phyloP scores from a whole-genome alignment of 30 jellyfish, hydroid and myxozoan species.

The Hydractinia echinata region DNA sequence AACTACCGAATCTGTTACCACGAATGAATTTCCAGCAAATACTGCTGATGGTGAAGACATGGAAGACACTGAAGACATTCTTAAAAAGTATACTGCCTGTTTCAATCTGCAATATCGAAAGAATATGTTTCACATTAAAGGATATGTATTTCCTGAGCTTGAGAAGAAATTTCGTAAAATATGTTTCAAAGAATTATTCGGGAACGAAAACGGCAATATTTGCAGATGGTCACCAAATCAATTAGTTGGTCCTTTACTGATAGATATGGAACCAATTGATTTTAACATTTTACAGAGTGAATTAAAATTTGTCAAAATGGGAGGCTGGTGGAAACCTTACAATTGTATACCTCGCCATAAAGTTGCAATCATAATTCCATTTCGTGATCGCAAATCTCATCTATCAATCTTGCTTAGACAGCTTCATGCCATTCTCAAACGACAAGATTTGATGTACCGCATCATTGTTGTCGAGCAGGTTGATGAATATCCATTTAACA shows the following conservation, averaged over 20 bases:
- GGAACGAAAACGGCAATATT: not conserved
- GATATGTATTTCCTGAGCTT: not conserved
- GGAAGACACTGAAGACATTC: not conserved
- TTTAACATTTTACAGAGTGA: conserved; percentile 13
- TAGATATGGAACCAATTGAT: not conserved
- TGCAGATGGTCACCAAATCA: not conserved
- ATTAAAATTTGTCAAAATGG: conserved; percentile 33
- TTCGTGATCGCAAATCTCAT: conserved; percentile 68
- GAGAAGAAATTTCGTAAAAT: conserved; percentile 6
- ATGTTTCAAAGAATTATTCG: not conserved
- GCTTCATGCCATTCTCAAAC: conserved; percentile 65
- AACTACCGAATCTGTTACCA: too few species aligned
- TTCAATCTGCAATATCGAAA: not conserved
- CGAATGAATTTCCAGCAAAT: too few species aligned
- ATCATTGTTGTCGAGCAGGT: conserved; percentile 65
- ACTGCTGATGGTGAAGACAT: too few species aligned
- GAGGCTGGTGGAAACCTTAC: conserved; percentile 64
- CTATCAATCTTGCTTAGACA: conserved; percentile 50
- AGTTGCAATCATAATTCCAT: conserved; percentile 78
- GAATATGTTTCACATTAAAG: not conserved
- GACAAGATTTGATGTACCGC: conserved; percentile 68
- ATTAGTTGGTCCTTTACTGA: conserved; percentile 35
- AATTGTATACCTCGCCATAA: conserved; percentile 35
- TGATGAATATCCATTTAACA: conserved; percentile 61
- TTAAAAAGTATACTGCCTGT: conserved; percentile 13